Percentiles rank a stretch among this genome's conserved stretches.
phyloP scores from a whole-genome alignment of 2,113 vertebrate species.

The Cochlearius cochlearius region DNA sequence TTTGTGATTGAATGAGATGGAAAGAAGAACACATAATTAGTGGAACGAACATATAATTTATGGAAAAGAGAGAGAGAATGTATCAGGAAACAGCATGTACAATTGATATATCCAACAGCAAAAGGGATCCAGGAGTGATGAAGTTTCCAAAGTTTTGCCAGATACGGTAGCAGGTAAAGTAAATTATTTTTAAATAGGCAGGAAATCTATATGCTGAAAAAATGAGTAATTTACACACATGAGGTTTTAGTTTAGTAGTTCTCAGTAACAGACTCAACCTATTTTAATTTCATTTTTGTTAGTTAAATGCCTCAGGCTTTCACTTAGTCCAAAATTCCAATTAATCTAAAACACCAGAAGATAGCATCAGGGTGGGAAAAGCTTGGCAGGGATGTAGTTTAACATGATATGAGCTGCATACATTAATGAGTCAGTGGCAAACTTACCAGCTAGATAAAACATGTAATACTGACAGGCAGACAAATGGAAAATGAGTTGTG shows the following conservation, averaged over 20 bases:
- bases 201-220: not conserved
- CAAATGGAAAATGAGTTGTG: slow-evolving; percentile 17
- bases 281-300: slow-evolving; percentile 18
- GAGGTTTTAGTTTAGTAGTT: slow-evolving; percentile 21
- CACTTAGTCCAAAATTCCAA: slow-evolving; percentile 49
- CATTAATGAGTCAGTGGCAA: slow-evolving; percentile 44
- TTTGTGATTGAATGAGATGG: not conserved
- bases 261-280: not conserved
- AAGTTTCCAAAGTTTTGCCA: not conserved
- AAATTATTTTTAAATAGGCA: slow-evolving; percentile 24
- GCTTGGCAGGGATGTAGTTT: not conserved
- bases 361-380: slow-evolving; percentile 59
- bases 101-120: not conserved
- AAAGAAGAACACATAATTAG: not conserved
- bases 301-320: slow-evolving; percentile 34
- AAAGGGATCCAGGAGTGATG: not conserved
- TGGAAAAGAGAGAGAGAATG: not conserved
- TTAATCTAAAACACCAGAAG: slow-evolving; percentile 33
- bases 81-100: not conserved
- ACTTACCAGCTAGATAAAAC: slow-evolving; percentile 7
- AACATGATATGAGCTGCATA: slow-evolving; percentile 21
- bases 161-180: not conserved
- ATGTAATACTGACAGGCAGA: not conserved
- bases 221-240: not conserved
- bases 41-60: not conserved